Evolutionary conservation across 2,888 invertebrate species (phyloP), one percentile per base, ranked within the genome.

Genomic region (Synergus laeviventris): DNA sequence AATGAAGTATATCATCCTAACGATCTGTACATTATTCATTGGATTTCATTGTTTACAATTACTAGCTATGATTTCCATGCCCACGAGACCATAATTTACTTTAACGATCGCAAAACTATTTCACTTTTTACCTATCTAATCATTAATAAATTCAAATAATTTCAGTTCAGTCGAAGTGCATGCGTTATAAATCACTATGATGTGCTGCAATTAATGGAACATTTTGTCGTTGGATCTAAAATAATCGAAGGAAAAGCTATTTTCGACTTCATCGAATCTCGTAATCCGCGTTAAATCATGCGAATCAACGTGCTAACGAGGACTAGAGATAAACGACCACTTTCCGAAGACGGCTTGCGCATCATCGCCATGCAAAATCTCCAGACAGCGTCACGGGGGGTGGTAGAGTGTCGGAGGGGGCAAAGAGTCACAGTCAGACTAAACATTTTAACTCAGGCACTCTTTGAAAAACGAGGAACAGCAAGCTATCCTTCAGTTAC

Each of bases 381-480:
- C 79, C 77, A 76, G 79, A 77, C 54, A 45, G 75, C 39, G 7
- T 70, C 11, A 16, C 24, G 70, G 49, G 42, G 70, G 24, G 31
- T 36, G 36, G 38, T n/a, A 38, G 14, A 24, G 54, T 16, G 42
- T 36, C 12, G 12, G 54, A 64, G 73, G 49, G 49, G 49, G 42
- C 56, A 70, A 59, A 24, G 76, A 76, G 75, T 80, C 79, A 73
- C 79, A 87, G n/a, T n/a, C n/a, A n/a, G 86, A 87, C 85, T 87
- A 87, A 87, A 87, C 87, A 87, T 86, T 84, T 87, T 86, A 86
- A 82, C 79, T 81, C 75, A 66, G 59, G 74, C 66, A 76, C 60
- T 74, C 62, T 16, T 21, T 64, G 78, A 77, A 77, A 81, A 84
- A 85, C 31, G 31, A 31, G 31, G 31, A 31, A 31, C 31, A 31